Percentiles rank a stretch among this genome's conserved stretches.
These are phyloP conservation scores for Dendropsophus ebraccatus DNA, from an alignment of 2,113 vertebrate species.

Conservation along the genomic window DNA sequence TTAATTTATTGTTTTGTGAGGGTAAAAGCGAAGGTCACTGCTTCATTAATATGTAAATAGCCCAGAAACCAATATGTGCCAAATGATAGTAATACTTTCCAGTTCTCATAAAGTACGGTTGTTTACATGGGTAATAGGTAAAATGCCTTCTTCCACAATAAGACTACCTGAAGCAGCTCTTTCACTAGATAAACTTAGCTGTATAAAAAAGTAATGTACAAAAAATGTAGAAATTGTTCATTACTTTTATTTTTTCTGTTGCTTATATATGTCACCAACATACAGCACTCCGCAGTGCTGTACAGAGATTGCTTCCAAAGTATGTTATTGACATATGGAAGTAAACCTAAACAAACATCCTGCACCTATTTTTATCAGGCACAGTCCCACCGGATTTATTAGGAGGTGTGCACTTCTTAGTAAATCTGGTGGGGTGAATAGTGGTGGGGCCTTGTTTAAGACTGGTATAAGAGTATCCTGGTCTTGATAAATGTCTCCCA, in stretches of 20 bases:
- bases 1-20: slow-evolving; percentile 38
- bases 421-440: no score
- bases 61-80: background rate
- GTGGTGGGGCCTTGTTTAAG: no score
- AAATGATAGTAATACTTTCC: background rate
- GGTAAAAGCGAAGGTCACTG: slow-evolving; percentile 31
- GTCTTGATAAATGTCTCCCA: no score
- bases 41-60: slow-evolving; percentile 33
- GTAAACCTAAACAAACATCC: no score
- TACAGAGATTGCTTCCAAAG: no score
- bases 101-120: background rate
- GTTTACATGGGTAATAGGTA: background rate
- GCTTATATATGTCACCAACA: no score
- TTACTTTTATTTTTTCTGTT: background rate
- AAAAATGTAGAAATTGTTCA: background rate
- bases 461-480: no score
- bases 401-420: no score
- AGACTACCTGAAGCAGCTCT: background rate
- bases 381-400: no score
- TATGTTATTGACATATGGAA: no score
- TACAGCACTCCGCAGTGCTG: no score
- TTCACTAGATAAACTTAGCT: background rate
- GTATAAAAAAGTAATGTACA: background rate
- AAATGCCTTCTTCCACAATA: background rate
- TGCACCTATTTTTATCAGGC: no score